Base-by-base conservation (phyloP, 1,140 invertebrate genomes). In the Nasonia vitripennis region DNA sequence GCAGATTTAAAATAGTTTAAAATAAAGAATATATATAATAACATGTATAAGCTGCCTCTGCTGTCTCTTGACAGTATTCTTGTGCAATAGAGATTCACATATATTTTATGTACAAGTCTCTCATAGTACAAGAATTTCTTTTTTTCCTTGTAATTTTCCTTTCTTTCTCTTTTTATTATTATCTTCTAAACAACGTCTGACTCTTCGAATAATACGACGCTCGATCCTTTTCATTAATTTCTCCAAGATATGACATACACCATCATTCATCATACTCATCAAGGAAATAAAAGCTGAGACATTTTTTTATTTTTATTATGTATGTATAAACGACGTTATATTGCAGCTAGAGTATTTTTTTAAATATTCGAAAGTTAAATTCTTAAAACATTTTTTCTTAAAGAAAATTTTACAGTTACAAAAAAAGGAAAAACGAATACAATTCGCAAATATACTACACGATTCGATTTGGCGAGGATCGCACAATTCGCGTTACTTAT, bases 21-120 rank as follows among this genome's bases (percentile, higher is more conserved):
- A 83, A 81, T 81, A 80, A 86, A 84, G 73, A 81, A 81, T 86
- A 84, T 81, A 81, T 83, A 83, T 86, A 82, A 83, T 71, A 82
- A 83, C 67, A 83, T 82, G 48, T 82, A 31, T 86, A 85, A 80
- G 83, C 82, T 84, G 73, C 75, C 81, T 86, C 14, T 84, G 34
- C 68, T 84, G 51, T 79, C 34, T 75, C 31, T 80, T 14, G 48
- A 79, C 80, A 86, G 27, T 12, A 55, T 84, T 84, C 68, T 86
- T 84, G 78, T 84, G 55, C 77, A 81, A 78, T 67, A 84, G 78
- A 84, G 62, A 81, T 86, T 86, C 77, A 77, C 78, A 86, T 77
- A 86, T 77, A 80, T 86, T 37, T 84, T 84, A 74, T 84, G 81
- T 86, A 86, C 70, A 84, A 84, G 37, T 86, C 78, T 86, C 70